These are phyloP conservation scores for Hydractinia echinata DNA, from an alignment of 30 jellyfish, hydroid and myxozoan genomes.

Conservation along the genomic window DNA sequence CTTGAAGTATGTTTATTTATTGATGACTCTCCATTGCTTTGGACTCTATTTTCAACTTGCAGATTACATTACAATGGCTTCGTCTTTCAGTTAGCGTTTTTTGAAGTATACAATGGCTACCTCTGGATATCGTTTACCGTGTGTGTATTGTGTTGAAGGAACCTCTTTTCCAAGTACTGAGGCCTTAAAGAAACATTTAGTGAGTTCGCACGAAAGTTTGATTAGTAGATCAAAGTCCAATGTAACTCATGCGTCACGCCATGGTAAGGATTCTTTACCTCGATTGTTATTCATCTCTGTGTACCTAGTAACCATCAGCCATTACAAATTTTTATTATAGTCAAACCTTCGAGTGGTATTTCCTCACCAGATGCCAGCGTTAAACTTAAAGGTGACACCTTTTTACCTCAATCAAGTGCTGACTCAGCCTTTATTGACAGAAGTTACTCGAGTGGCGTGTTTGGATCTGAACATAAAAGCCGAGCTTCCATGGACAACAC, in stretches of 20 bases:
- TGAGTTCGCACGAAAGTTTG: constrained; percentile 11
- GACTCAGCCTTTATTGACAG: no score
- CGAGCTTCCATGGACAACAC: no score
- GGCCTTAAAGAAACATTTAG: background rate
- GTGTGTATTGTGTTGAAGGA: background rate
- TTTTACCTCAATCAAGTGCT: no score
- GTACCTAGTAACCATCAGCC: no score
- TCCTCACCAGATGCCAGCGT: no score
- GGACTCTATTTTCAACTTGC: background rate
- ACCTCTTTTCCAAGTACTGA: background rate
- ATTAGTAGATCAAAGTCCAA: background rate
- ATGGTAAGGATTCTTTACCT: background rate
- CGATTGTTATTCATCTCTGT: no score
- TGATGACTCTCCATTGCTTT: background rate
- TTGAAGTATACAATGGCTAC: background rate
- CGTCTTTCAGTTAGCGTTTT: background rate
- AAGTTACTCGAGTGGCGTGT: no score
- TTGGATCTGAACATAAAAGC: no score
- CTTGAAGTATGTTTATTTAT: no score
- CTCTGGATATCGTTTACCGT: background rate
- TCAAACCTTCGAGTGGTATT: no score
- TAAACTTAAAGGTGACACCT: no score
- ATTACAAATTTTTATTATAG: no score
- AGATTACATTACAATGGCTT: background rate
- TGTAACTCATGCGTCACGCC: background rate